Evolutionary conservation across 2,888 invertebrate species (phyloP), one percentile per base, ranked within the genome.

Genomic region (Tachina fera): DNA sequence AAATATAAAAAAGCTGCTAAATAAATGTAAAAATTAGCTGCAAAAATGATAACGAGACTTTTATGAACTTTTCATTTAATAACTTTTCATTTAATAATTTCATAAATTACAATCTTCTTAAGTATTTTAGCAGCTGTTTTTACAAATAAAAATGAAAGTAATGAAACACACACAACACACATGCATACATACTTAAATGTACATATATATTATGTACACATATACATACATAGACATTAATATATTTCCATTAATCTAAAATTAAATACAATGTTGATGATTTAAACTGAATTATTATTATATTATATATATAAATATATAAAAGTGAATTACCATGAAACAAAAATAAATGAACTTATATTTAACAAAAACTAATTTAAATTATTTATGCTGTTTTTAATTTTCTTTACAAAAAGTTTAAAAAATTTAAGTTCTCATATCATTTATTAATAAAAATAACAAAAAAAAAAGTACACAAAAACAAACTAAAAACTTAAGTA

Each of bases 261-360:
- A 79, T 39, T 82, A 76, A 88, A 82, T 85, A 87, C 81, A 84
- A 90, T 90, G 90, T 90, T 90, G 90, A 87, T 78, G 83, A 90
- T 90, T 90, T 75, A 82, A 86, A 85, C 71, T 86, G 79, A 86
- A 79, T 83, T 86, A 79, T 31, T 31, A 31, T 31, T 31, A 31
- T 31, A 31, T 31, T 6, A 31, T 80, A 78, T 74, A 76, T 45
- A 53, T 51, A 77, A 6, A 60, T n/a, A 60, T 45, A 71, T 72
- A 68, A 72, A 63, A 11, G 11, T 68, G 67, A 74, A 77, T 78
- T 78, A 76, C 68, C 51, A 74, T 72, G 47, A 79, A 82, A 74
- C 72, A 81, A 85, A 80, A 85, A 86, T 85, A 85, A 86, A 86
- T 71, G 75, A 85, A 75, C 79, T 79, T 84, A 75, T 85, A 81